These are phyloP conservation scores for Drosophila testacea DNA, from an alignment of 2,888 invertebrate genomes.

Conservation along the genomic window DNA sequence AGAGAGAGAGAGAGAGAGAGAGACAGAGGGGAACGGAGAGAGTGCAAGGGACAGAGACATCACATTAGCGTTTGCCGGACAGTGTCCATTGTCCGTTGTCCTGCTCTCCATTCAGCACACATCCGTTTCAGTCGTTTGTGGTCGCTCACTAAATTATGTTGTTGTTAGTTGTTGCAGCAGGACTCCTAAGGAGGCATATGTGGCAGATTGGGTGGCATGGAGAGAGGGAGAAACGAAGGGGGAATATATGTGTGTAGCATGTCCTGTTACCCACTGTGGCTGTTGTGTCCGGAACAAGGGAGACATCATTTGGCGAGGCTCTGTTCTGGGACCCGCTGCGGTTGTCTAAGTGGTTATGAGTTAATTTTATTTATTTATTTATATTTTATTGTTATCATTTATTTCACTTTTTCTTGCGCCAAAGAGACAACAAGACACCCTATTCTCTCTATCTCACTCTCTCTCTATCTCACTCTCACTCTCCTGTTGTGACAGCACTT, in stretches of 20 bases:
- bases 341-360: conserved; percentile 79
- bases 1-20: conserved; percentile 11
- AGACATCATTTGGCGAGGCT: conserved; percentile 48
- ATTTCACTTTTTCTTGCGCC: conserved; percentile 57
- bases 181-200: conserved; percentile 11
- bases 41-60: conserved; percentile 6
- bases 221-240: no score
- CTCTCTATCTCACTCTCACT: no score
- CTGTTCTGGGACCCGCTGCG: conserved; percentile 45
- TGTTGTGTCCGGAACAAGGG: conserved; percentile 21
- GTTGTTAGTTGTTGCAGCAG: conserved; percentile 68
- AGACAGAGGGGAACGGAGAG: not conserved
- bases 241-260: not conserved
- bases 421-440: not conserved
- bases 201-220: not conserved
- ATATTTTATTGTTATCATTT: conserved; percentile 81
- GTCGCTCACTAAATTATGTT: conserved; percentile 75
- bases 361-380: conserved; percentile 82
- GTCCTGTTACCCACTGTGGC: conserved; percentile 16
- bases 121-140: conserved; percentile 64
- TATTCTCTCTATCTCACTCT: not conserved
- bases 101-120: conserved; percentile 51
- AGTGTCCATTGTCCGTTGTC: conserved; percentile 43
- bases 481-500: conserved; percentile 4
- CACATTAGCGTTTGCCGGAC: conserved; percentile 54